Conservation (phyloP, 2,888 invertebrate species). For the Parasteatoda lunata region DNA sequence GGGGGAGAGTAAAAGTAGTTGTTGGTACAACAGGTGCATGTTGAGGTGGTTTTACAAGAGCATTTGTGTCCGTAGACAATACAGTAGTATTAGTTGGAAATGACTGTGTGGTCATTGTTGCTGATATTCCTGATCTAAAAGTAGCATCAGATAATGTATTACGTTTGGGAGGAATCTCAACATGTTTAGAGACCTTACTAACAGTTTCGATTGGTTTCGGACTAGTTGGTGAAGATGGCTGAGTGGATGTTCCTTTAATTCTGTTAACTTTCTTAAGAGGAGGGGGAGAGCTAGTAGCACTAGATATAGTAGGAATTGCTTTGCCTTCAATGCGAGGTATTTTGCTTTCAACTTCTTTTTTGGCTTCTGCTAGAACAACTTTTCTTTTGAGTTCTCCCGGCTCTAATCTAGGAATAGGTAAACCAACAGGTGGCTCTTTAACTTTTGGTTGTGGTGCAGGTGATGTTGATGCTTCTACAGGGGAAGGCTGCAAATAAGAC, state of each 20-base stretch:
- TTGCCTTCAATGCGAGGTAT: conserved; percentile 45
- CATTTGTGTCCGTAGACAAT: conserved; percentile 8
- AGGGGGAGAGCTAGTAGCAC: not conserved
- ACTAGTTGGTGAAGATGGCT: conserved; percentile 32
- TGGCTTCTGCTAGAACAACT: conserved; percentile 10
- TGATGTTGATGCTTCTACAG: conserved; percentile 48
- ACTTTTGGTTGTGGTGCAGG: conserved; percentile 52
- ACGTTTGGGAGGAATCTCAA: conserved; percentile 18
- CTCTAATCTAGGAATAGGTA: conserved; percentile 57
- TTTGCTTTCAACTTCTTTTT: conserved; percentile 48
- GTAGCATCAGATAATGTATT: conserved; percentile 16
- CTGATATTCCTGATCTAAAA: conserved; percentile 18
- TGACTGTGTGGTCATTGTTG: not conserved
- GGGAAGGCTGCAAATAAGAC: conserved; percentile 43
- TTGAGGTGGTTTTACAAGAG: conserved; percentile 5
- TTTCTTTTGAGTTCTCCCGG: conserved; percentile 58
- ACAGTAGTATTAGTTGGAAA: conserved; percentile 19
- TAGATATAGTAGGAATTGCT: conserved; percentile 51
- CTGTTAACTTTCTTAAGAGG: conserved; percentile 31
- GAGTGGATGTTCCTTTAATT: conserved; percentile 20
- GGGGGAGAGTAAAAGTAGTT: conserved; percentile 26
- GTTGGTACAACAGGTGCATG: conserved; percentile 9
- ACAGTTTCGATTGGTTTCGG: conserved; percentile 19
- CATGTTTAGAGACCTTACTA: conserved; percentile 13
- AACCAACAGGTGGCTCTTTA: conserved; percentile 53